phyloP scores from a whole-genome alignment of 2,797 vertebrate genomes.

The Champsocephalus esox region DNA sequence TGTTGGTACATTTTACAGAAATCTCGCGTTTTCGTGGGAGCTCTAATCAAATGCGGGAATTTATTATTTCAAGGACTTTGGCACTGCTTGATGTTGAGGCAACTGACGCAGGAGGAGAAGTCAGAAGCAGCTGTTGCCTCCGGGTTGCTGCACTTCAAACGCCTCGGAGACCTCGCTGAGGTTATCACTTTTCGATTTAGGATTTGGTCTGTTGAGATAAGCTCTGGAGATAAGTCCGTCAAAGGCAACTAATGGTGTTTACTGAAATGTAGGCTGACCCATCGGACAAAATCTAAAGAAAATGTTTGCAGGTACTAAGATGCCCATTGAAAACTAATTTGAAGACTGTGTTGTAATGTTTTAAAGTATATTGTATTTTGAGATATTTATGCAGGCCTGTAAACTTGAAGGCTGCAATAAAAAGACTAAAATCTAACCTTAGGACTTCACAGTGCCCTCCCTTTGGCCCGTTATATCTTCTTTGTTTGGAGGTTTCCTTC shows the following conservation, averaged over 20 bases:
- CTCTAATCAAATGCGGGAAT: conserved; percentile 5
- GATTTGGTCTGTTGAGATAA: conserved; percentile 59
- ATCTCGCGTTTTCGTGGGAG: not conserved
- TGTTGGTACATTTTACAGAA: not conserved
- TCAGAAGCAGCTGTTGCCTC: conserved; percentile 71
- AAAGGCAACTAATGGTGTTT: conserved; percentile 21
- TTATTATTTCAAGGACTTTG: not conserved
- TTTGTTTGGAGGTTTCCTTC: conserved; percentile 72
- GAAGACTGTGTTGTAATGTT: not conserved
- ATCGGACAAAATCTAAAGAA: not conserved
- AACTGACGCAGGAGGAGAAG: conserved; percentile 37
- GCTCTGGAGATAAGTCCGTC: conserved; percentile 22
- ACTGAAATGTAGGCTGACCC: not conserved
- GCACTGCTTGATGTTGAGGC: conserved; percentile 1
- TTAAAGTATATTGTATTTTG: not conserved
- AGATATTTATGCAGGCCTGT: conserved; percentile 4
- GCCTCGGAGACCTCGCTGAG: conserved; percentile 29
- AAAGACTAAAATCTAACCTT: not conserved
- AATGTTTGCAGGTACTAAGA: not conserved
- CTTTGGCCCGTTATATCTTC: conserved; percentile 28
- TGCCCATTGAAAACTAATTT: too few relatives aligned
- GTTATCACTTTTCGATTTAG: conserved; percentile 51
- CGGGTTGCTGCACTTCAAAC: conserved; percentile 55
- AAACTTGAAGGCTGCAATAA: conserved; percentile 16
- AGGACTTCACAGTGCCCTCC: not conserved